A percentile compares a stretch with the other conserved stretches of the same genome.
Conservation (phyloP, 2,888 invertebrate species). For the Salticus scenicus region DNA sequence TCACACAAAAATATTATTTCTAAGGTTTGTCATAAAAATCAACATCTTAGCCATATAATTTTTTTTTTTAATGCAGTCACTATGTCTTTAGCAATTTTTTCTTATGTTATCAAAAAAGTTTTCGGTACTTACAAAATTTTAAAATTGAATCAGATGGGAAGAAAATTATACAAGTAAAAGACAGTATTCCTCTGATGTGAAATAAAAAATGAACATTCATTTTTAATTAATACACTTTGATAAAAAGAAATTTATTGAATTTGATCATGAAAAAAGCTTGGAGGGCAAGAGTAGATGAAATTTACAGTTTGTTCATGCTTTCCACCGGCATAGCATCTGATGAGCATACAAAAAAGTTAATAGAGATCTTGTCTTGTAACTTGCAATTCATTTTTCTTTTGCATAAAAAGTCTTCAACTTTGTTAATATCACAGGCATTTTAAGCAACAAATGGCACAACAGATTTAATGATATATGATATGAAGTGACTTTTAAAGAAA, state of each 20-base stretch:
- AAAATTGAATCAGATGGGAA: background rate
- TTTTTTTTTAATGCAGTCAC: too few species aligned
- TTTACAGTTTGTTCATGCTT: conserved; percentile 50
- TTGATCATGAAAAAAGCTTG: conserved; percentile 47
- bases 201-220: background rate
- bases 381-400: conserved; percentile 25
- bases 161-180: background rate
- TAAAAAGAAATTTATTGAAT: background rate
- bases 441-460: conserved; percentile 40
- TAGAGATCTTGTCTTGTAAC: conserved; percentile 57
- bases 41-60: too few species aligned
- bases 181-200: background rate
- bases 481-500: too few species aligned
- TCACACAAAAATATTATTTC: too few species aligned
- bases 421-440: conserved; percentile 26
- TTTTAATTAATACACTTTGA: background rate
- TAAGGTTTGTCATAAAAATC: too few species aligned
- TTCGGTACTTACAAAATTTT: background rate
- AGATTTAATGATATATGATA: too few species aligned
- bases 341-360: conserved; percentile 67
- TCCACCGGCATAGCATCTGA: conserved; percentile 52
- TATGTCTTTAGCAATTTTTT: too few species aligned
- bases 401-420: conserved; percentile 25
- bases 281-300: conserved; percentile 69
- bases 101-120: too few species aligned